phyloP scores from a whole-genome alignment of 2,888 invertebrate genomes.

The Lissonota sp. region DNA sequence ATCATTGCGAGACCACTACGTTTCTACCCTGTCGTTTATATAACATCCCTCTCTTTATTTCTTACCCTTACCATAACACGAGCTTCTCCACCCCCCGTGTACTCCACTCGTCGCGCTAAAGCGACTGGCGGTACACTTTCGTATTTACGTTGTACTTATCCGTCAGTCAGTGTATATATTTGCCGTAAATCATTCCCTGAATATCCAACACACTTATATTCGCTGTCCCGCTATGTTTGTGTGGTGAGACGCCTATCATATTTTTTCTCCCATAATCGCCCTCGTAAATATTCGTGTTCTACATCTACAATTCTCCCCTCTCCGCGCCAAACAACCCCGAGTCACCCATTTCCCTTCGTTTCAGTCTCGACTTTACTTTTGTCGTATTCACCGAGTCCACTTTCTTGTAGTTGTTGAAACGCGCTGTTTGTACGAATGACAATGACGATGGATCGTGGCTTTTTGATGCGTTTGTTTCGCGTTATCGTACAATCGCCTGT shows the following conservation, averaged over 20 bases:
- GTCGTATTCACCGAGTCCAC: too few relatives aligned
- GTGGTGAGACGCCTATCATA: conserved; percentile 49
- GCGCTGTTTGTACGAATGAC: not conserved
- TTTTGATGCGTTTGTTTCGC: not conserved
- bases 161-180: conserved; percentile 66
- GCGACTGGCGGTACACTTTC: conserved; percentile 42
- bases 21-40: too few relatives aligned
- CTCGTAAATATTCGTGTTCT: conserved; percentile 58
- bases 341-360: not conserved
- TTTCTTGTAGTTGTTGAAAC: not conserved
- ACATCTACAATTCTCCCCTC: conserved; percentile 14
- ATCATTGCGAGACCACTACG: too few relatives aligned
- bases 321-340: conserved; percentile 19
- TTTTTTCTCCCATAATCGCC: conserved; percentile 62
- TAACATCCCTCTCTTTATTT: not conserved
- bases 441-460: not conserved
- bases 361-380: not conserved
- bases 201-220: conserved; percentile 46
- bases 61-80: conserved; percentile 6
- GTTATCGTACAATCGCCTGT: not conserved
- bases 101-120: conserved; percentile 5
- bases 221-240: conserved; percentile 5
- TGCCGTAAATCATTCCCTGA: conserved; percentile 65
- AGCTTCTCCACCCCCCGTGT: not conserved
- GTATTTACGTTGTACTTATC: conserved; percentile 67